Conservation (phyloP, 2,888 invertebrate species). For the Aelia acuminata region DNA sequence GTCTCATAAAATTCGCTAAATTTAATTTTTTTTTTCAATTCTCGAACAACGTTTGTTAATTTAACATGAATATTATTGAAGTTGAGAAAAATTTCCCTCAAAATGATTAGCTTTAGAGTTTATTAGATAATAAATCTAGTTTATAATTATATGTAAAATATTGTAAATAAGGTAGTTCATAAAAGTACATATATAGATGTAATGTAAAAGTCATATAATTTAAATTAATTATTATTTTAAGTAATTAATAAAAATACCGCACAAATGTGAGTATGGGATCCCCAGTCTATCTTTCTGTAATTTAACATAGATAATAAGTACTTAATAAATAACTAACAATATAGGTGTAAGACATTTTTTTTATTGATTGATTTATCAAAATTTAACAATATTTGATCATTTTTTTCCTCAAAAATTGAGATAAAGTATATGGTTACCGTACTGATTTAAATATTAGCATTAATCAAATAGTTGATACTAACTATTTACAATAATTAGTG, state of each 20-base stretch:
- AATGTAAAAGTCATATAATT: not conserved
- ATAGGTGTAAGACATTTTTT: not conserved
- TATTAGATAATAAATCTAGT: not conserved
- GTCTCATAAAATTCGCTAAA: no score
- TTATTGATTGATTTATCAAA: not conserved
- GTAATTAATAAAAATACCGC: constrained; percentile 31
- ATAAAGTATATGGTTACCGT: not conserved
- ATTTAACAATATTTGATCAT: not conserved
- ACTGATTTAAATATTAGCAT: no score
- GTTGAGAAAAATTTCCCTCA: not conserved
- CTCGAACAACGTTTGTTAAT: no score
- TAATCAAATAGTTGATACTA: no score
- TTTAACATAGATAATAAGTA: not conserved
- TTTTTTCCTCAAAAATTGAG: not conserved
- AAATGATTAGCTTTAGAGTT: not conserved
- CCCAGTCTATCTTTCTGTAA: constrained; percentile 20
- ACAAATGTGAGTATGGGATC: constrained; percentile 39
- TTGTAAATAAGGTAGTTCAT: not conserved
- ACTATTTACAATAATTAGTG: no score
- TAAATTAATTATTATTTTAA: constrained; percentile 35
- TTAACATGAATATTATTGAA: not conserved
- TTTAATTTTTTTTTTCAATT: no score
- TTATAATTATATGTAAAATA: not conserved
- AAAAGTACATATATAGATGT: not conserved
- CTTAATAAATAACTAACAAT: not conserved